Conservation (phyloP, 1,140 invertebrate genomes). For the Triops longicaudatus region DNA sequence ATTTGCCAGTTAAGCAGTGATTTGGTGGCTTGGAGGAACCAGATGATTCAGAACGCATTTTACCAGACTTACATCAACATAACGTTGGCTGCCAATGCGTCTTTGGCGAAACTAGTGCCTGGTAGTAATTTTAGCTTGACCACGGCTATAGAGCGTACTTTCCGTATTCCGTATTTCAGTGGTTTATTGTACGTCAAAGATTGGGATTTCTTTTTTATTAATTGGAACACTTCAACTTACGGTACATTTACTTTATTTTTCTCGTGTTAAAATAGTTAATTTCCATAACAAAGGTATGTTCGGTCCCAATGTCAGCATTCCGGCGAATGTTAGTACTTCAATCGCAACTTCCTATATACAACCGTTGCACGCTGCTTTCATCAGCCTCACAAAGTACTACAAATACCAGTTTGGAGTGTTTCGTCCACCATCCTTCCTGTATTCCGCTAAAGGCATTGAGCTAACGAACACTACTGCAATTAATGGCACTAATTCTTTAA, state of each 20-base stretch:
- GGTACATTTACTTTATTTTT: background rate
- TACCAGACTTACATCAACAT: background rate
- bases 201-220: background rate
- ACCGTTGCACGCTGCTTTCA: background rate
- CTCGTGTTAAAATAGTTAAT: background rate
- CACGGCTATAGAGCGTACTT: background rate
- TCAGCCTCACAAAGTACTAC: background rate
- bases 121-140: background rate
- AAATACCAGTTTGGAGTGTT: background rate
- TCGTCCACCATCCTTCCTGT: background rate
- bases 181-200: background rate
- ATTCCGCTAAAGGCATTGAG: background rate
- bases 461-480: background rate
- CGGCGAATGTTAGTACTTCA: background rate
- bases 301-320: background rate
- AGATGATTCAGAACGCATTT: background rate
- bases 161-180: background rate
- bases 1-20: background rate
- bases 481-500: background rate
- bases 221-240: background rate
- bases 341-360: background rate
- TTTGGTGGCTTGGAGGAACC: background rate
- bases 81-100: background rate
- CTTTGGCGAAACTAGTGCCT: background rate
- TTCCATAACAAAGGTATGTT: background rate